Base-by-base conservation (phyloP, 2,888 invertebrate genomes). In the Leucoptera coffeella region DNA sequence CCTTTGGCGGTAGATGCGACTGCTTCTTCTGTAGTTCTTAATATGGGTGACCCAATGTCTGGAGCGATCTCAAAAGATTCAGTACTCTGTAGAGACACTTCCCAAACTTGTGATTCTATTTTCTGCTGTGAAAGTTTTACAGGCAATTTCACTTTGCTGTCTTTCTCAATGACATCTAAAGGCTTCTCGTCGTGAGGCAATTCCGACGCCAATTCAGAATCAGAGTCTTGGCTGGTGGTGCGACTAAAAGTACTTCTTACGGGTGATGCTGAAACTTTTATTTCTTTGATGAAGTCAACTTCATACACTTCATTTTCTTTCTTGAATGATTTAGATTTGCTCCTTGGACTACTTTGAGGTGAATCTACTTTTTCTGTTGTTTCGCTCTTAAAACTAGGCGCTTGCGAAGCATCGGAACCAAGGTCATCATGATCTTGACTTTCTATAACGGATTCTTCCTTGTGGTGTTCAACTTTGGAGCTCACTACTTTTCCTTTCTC, bases 191-290 rank as follows among this genome's bases (percentile, higher is more conserved):
- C 64, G 28, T 69, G 61, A 17, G 72, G 71, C 30, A 71, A 45
- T 35, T 73, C 74, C 12, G 73, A 72, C 10, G 69, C 71, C 21
- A 54, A 44, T 50, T 74, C 74, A 2, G 74, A 74, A 34, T 73
- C 73, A 12, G 73, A 73, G 34, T 75, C 74, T 45, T 73, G 73
- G 43, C 74, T 74, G 26, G 72, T 72, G 26, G 71, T 72, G 27
- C 69, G 52, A 40, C 73, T 74, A 36, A 71, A 72, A 4, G 64
- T 50, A 36, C 64, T 65, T 30, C 67, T 69, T 3, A 71, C 51
- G 6, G 69, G 72, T 14, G 72, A 72, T 2, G 71, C 67, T 1
- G 71, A 71, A 2, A 73, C 43, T 41, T 62, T 72, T n/a, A 73
- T 71, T 56, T 73, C 72, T 38, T 71, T 72, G 14, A 73, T 71